Evolutionary conservation across 1,140 invertebrate species (phyloP).

Genomic region (Tribolium madens): DNA sequence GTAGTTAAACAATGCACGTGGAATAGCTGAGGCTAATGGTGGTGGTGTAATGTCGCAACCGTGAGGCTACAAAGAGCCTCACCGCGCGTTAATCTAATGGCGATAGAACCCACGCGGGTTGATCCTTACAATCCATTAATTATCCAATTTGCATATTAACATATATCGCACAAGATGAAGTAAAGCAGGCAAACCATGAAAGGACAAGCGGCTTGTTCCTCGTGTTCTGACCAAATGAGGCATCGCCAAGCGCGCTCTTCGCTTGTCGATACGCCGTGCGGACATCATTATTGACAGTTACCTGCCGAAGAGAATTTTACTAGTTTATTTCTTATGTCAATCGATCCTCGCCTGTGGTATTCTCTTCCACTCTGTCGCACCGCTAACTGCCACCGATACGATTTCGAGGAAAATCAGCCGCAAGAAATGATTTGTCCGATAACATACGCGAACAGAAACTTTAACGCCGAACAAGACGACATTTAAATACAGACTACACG

Average conservation of each 20-base stretch:
- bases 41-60: slow-evolving; percentile 42
- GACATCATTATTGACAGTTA: slow-evolving; percentile 50
- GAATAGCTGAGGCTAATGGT: slow-evolving; percentile 2
- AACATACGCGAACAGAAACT: slow-evolving; percentile 17
- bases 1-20: slow-evolving; percentile 51
- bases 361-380: slow-evolving; percentile 13
- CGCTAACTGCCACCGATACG: slow-evolving; percentile 34
- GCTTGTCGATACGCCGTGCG: slow-evolving; percentile 39
- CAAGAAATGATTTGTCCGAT: slow-evolving; percentile 46
- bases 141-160: slow-evolving; percentile 53
- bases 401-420: slow-evolving; percentile 43
- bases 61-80: slow-evolving; percentile 34
- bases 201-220: slow-evolving; percentile 41
- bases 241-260: slow-evolving; percentile 46
- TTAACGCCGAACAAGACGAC: slow-evolving; percentile 16
- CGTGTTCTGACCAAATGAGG: slow-evolving; percentile 46
- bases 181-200: slow-evolving; percentile 46
- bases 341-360: slow-evolving; percentile 38
- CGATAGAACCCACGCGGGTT: slow-evolving; percentile 47
- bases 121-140: slow-evolving; percentile 46
- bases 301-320: slow-evolving; percentile 47
- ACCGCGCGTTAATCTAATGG: slow-evolving; percentile 50
- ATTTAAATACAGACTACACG: neutral
- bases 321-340: slow-evolving; percentile 49
- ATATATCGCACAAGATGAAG: slow-evolving; percentile 54